Percentiles rank a stretch among this genome's conserved stretches.
phyloP scores from a whole-genome alignment of 2,888 invertebrate species.

The Phaonia tiefii region DNA sequence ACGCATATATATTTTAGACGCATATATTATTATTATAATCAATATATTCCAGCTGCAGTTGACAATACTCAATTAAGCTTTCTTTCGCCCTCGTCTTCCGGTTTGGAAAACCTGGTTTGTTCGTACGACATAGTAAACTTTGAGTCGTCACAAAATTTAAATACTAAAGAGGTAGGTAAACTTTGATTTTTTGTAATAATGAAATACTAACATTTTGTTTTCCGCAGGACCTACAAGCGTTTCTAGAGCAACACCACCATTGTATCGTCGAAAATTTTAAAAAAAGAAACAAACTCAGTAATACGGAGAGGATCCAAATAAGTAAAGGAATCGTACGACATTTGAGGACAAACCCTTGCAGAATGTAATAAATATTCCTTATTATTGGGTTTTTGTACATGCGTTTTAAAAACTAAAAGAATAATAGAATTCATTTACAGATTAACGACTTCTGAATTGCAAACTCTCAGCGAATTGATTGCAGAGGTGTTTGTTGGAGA shows the following conservation, averaged over 20 bases:
- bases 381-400: too few species aligned
- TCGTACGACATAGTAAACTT: too few species aligned
- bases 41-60: too few species aligned
- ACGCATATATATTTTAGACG: too few species aligned
- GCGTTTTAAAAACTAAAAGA: background rate
- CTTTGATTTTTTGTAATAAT: too few species aligned
- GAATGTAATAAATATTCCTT: background rate
- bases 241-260: background rate
- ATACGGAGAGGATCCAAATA: conserved; percentile 2
- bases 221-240: background rate
- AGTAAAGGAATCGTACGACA: conserved; percentile 15
- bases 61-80: too few species aligned
- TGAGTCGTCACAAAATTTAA: too few species aligned
- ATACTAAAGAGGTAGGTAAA: too few species aligned
- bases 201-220: background rate
- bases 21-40: too few species aligned
- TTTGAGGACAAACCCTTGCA: conserved; percentile 8
- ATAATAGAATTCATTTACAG: too few species aligned
- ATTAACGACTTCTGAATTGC: conserved; percentile 18
- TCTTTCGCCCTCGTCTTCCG: too few species aligned
- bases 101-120: too few species aligned
- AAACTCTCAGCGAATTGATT: conserved; percentile 13
- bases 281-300: background rate
- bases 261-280: background rate
- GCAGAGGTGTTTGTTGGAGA: conserved; percentile 35